phyloP scores from a whole-genome alignment of 2,888 invertebrate genomes.

The Tanytarsus gracilentus region DNA sequence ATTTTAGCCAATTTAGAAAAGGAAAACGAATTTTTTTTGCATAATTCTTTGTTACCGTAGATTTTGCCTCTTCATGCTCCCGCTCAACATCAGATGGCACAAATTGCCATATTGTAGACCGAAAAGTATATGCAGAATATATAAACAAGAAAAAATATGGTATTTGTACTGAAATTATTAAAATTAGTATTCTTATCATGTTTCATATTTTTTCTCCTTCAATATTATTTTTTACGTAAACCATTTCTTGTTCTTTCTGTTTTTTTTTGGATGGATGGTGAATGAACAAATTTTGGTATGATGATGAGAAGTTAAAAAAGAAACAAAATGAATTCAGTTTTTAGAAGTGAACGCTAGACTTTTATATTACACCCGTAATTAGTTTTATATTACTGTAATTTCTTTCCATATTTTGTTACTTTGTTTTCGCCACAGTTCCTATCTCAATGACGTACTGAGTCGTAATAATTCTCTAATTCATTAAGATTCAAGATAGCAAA shows the following conservation, averaged over 20 bases:
- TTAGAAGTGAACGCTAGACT: no score
- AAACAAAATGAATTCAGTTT: no score
- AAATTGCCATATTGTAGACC: constrained; percentile 10
- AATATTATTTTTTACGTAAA: background rate
- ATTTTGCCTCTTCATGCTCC: background rate
- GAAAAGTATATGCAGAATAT: background rate
- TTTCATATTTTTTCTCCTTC: constrained; percentile 15
- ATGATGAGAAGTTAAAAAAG: no score
- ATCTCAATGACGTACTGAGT: no score
- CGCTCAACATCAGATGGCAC: constrained; percentile 7
- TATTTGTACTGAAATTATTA: constrained; percentile 7
- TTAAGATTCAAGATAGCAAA: no score
- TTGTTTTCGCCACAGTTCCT: no score
- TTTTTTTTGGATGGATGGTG: no score
- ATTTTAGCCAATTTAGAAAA: background rate
- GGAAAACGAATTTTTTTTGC: background rate
- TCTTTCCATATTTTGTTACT: no score
- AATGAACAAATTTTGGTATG: no score
- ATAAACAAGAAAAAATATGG: constrained; percentile 2
- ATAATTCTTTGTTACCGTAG: constrained; percentile 1
- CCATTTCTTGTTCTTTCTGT: background rate
- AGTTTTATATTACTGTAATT: no score
- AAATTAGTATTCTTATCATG: constrained; percentile 25
- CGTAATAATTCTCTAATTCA: no score
- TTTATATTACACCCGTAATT: no score